phyloP scores from a whole-genome alignment of 2,888 invertebrate species.

The Branchellion lobata region DNA sequence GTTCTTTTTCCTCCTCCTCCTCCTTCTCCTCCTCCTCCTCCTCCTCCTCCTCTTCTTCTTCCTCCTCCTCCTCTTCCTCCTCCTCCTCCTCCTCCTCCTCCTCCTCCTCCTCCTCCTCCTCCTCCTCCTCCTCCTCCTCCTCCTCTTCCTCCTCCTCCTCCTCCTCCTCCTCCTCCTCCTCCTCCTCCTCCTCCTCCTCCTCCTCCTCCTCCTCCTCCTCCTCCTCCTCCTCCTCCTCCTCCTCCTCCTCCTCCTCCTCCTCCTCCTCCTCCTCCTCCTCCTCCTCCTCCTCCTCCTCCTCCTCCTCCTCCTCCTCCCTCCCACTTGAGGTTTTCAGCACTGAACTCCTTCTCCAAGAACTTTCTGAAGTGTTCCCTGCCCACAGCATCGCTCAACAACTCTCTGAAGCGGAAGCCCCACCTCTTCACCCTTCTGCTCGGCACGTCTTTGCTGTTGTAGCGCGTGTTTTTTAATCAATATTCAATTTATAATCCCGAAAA shows the following conservation, averaged over 20 bases:
- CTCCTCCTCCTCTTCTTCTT: too few relatives aligned
- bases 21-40: too few relatives aligned
- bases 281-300: neutral
- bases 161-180: slow-evolving; percentile 83
- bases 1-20: too few relatives aligned
- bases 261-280: neutral
- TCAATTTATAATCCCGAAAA: too few relatives aligned
- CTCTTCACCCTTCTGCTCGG: slow-evolving; percentile 84
- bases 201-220: slow-evolving; percentile 73
- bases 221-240: too few relatives aligned
- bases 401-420: slow-evolving; percentile 95
- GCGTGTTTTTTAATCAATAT: too few relatives aligned
- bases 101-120: too few relatives aligned
- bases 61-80: slow-evolving; percentile 83
- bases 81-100: slow-evolving; percentile 82
- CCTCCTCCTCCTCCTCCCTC: slow-evolving; percentile 56
- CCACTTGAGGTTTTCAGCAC: slow-evolving; percentile 95
- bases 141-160: too few relatives aligned
- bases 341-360: slow-evolving; percentile 96
- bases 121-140: too few relatives aligned
- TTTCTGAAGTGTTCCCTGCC: slow-evolving; percentile 91
- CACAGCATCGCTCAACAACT: slow-evolving; percentile 87
- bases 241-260: neutral
- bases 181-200: slow-evolving; percentile 81
- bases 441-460: slow-evolving; percentile 64